Base-by-base conservation (phyloP, 2,888 invertebrate genomes). In the Caenorhabditis sulstoni region DNA sequence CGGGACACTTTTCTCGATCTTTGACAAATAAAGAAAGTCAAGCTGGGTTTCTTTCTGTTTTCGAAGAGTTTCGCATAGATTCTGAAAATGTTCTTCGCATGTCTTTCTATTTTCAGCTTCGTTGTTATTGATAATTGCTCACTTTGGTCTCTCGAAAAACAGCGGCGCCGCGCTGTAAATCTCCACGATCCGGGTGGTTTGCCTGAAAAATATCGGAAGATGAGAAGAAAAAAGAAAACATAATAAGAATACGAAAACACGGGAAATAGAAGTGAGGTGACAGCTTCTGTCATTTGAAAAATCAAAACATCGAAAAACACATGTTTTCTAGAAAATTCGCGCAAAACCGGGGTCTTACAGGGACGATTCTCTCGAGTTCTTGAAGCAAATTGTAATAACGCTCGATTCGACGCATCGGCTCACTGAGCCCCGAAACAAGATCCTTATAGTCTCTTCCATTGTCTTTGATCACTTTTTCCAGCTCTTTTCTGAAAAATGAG, bases 61-160 rank as follows among this genome's bases (percentile, higher is more conserved):
- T 47, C 98, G 93, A 45, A 95, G 93, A 29, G 94, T 94, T 64
- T 95, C 94, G 91, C 97, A 97, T 18, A 94, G 93, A 86, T 95
- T 94, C 96, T 96, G 90, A 55, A 90, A 74, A 16, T 11, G 18
- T 9, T 18, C 16, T 23, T 22, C 11, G 23, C 23, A 2, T 52
- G 23, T 23, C n/a, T n/a, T 52, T n/a, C 8, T 52, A 4, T 20
- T 16, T 41, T 16, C 7, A 1, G 18, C 39, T 41, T 3, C 44
- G 14, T 44, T 35, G 37, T 12, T 35, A 22, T 2, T 12, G 49
- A 92, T 92, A 7, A 29, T 29, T 29, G 29, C 29, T 29, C 29
- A 96, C 96, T 86, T 95, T 94, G 89, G 99, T 94, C 88, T 97
- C 97, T 91, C 96, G 95, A 91, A 95, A 99, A 44, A 98, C 95